These are phyloP conservation scores for Planiliza haematocheilus DNA, from an alignment of 2,113 vertebrate genomes.

Conservation along the genomic window DNA sequence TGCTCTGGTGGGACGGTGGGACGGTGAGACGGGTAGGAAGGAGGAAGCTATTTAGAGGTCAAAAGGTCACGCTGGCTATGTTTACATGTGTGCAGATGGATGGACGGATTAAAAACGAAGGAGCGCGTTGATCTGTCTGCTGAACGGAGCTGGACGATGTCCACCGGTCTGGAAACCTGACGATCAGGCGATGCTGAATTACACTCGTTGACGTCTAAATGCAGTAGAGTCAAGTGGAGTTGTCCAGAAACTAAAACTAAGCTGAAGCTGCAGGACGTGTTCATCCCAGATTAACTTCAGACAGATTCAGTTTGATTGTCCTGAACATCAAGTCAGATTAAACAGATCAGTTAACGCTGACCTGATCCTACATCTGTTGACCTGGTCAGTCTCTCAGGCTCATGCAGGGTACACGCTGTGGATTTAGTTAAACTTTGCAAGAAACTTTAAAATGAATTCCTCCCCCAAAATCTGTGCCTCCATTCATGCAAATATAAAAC, in stretches of 20 bases:
- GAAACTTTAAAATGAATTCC: not conserved
- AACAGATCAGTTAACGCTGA: no score
- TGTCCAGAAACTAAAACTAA: no score
- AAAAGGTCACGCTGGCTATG: constrained; percentile 34
- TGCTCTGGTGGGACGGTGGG: constrained; percentile 13
- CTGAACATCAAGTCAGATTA: not conserved
- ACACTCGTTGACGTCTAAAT: no score
- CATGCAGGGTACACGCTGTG: no score
- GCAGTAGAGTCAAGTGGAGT: no score
- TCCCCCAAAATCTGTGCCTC: not conserved
- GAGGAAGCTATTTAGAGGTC: constrained; percentile 29
- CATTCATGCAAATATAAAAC: not conserved
- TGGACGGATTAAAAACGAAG: not conserved
- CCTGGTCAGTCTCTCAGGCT: no score
- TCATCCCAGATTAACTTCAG: not conserved
- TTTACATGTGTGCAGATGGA: constrained; percentile 2
- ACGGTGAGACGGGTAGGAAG: not conserved
- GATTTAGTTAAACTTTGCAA: not conserved
- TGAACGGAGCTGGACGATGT: no score
- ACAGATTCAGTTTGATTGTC: not conserved
- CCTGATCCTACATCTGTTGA: no score
- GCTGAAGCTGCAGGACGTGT: not conserved
- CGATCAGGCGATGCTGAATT: no score
- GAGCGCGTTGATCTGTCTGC: no score
- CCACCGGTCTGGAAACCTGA: no score